Conservation (phyloP, 2,797 vertebrate genomes). For the Alectoris magna region DNA sequence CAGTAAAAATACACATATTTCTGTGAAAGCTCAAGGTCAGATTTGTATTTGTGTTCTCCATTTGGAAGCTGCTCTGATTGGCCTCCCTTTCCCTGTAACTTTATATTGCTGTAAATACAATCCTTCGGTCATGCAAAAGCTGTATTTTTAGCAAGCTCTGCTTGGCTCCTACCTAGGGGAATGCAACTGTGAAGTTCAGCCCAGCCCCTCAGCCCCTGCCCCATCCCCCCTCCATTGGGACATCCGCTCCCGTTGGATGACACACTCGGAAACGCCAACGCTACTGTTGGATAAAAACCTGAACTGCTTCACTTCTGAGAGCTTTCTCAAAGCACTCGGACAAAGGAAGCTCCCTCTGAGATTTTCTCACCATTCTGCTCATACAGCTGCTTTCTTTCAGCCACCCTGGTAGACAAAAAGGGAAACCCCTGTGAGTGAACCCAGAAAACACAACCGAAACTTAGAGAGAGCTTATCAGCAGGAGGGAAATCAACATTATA, state of each 20-base stretch:
- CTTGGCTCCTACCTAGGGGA: background rate
- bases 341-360: background rate
- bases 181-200: background rate
- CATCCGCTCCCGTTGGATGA: rapidly evolving
- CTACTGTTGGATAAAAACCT: background rate
- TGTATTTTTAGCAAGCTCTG: constrained; percentile 51
- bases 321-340: background rate
- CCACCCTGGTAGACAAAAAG: background rate
- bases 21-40: background rate
- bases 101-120: background rate
- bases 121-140: constrained; percentile 1
- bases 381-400: background rate
- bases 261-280: background rate
- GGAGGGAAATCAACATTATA: too few relatives aligned
- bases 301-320: background rate
- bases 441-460: background rate
- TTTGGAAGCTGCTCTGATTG: background rate
- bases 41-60: background rate
- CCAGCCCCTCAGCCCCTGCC: background rate
- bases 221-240: background rate
- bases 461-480: too few relatives aligned
- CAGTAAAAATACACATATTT: background rate
- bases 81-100: background rate
- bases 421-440: rapidly evolving
- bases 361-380: background rate